Evolutionary conservation across 2,888 invertebrate genomes (phyloP).

Genomic region (Leptinotarsa rubiginosa): DNA sequence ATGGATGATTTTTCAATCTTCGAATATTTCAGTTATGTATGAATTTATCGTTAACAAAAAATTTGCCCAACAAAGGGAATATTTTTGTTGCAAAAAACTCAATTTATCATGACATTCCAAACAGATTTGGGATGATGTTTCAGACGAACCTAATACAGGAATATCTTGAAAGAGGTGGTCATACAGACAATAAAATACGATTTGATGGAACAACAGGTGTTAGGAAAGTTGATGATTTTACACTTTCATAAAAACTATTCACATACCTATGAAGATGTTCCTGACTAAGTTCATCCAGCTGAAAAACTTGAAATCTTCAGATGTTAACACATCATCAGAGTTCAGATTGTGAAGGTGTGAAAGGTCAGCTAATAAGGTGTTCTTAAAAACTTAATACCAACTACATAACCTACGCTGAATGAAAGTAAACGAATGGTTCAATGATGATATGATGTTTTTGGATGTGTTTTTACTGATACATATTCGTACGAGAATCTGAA

Average conservation of each 20-base stretch:
- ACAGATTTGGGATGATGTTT: too few relatives aligned
- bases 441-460: neutral
- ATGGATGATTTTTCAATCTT: too few relatives aligned
- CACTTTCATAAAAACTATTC: neutral
- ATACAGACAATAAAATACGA: neutral
- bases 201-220: neutral
- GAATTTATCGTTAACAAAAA: too few relatives aligned
- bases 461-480: neutral
- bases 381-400: neutral
- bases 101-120: too few relatives aligned
- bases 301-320: neutral
- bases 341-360: constrained; percentile 5
- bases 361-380: constrained; percentile 11
- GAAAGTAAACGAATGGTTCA: neutral
- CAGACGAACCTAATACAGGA: too few relatives aligned
- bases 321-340: neutral
- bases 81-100: too few relatives aligned
- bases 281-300: neutral
- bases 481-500: too few relatives aligned
- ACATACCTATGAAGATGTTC: neutral
- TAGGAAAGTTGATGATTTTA: neutral
- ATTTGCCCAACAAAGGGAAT: too few relatives aligned
- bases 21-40: too few relatives aligned
- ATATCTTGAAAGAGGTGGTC: too few relatives aligned
- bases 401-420: neutral